Evolutionary conservation across 2,888 invertebrate genomes (phyloP).

Genomic region (Hemaris fuciformis): DNA sequence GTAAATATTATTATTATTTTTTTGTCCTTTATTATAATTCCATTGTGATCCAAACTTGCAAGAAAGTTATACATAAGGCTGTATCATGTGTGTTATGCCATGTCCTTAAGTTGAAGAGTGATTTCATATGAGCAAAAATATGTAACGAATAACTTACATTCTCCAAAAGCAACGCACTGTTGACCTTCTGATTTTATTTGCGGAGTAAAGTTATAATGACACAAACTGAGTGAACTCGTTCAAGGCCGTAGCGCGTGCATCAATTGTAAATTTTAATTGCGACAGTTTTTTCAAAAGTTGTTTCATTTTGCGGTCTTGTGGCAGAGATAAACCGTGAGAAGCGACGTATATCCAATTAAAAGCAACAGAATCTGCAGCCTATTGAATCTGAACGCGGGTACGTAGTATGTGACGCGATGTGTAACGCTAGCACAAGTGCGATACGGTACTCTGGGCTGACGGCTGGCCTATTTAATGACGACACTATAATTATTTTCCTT

Average conservation of each 20-base stretch:
- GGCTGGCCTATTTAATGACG: background rate
- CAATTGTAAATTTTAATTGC: conserved; percentile 47
- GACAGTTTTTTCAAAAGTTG: conserved; percentile 46
- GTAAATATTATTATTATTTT: too few relatives aligned
- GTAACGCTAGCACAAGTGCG: background rate
- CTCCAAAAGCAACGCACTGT: background rate
- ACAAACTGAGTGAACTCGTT: background rate
- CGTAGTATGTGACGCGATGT: background rate
- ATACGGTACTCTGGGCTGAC: background rate
- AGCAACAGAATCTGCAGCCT: conserved; percentile 42
- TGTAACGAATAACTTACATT: background rate
- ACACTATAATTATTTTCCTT: background rate
- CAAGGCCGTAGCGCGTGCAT: conserved; percentile 1
- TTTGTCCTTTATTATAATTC: too few relatives aligned
- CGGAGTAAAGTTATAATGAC: background rate
- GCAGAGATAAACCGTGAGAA: conserved; percentile 40
- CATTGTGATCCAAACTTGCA: too few relatives aligned
- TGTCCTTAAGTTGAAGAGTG: too few relatives aligned
- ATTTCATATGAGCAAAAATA: background rate
- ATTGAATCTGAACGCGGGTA: conserved; percentile 43
- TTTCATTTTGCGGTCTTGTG: conserved; percentile 53
- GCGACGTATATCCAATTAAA: conserved; percentile 62
- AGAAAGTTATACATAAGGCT: too few relatives aligned
- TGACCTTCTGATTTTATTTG: background rate
- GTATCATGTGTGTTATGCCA: too few relatives aligned